These are phyloP conservation scores for Bujurquina vittata DNA, from an alignment of 2,113 vertebrate genomes.

Conservation along the genomic window DNA sequence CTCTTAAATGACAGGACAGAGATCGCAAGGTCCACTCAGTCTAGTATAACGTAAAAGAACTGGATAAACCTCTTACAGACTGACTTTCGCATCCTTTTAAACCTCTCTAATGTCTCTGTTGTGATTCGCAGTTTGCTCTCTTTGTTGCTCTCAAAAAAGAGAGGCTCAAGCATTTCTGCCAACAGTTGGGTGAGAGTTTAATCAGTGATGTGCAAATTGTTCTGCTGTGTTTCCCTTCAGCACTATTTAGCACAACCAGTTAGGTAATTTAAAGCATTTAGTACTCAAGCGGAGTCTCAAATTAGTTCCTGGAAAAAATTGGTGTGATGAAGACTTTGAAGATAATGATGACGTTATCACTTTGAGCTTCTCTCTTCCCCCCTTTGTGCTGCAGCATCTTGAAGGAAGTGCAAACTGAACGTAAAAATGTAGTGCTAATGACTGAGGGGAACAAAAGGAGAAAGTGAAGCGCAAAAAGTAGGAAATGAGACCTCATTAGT, in stretches of 20 bases:
- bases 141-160: not conserved
- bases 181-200: constrained; percentile 6
- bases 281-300: not conserved
- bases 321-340: not conserved
- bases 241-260: constrained; percentile 5
- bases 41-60: not conserved
- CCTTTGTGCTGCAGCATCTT: not conserved
- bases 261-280: not conserved
- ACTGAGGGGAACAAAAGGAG: not conserved
- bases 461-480: not conserved
- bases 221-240: constrained; percentile 21
- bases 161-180: not conserved
- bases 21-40: not conserved
- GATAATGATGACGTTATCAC: not conserved
- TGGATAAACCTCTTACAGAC: not conserved
- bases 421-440: not conserved
- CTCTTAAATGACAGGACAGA: not conserved
- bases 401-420: not conserved
- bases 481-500: too few relatives aligned
- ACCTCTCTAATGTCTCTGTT: not conserved
- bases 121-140: not conserved
- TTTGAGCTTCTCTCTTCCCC: not conserved
- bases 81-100: not conserved
- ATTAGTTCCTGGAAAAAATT: not conserved
- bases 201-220: constrained; percentile 12